Conservation (phyloP, 2,888 invertebrate genomes). For the Calliphora vomitoria region DNA sequence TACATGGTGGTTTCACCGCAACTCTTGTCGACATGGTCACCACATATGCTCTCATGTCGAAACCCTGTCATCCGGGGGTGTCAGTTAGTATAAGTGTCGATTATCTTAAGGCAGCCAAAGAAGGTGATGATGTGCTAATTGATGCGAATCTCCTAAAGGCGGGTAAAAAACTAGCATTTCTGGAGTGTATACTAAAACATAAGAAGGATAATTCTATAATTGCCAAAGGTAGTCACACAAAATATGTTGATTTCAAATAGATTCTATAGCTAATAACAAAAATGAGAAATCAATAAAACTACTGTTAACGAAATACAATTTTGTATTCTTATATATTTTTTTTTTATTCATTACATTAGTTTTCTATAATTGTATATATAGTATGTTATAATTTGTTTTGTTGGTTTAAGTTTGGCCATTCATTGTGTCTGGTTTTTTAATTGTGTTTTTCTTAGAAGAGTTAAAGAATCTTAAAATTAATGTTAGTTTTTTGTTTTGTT, state of each 20-base stretch:
- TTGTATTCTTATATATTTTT: constrained; percentile 15
- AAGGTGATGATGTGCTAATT: constrained; percentile 92
- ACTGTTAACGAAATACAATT: neutral
- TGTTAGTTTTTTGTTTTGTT: constrained; percentile 14
- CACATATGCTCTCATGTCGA: constrained; percentile 91
- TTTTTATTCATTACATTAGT: constrained; percentile 52
- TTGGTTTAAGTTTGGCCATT: constrained; percentile 67
- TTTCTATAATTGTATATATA: constrained; percentile 40
- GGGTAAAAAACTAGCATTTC: constrained; percentile 92
- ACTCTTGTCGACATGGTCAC: constrained; percentile 90
- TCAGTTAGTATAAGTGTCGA: constrained; percentile 94
- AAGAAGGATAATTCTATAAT: constrained; percentile 90
- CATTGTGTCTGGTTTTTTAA: constrained; percentile 37
- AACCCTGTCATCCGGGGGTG: constrained; percentile 89
- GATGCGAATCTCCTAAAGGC: constrained; percentile 91
- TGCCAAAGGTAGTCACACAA: constrained; percentile 94
- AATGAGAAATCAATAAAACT: constrained; percentile 31
- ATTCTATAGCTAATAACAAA: neutral
- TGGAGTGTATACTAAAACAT: constrained; percentile 91
- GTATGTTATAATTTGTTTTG: constrained; percentile 36
- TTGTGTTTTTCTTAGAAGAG: constrained; percentile 41
- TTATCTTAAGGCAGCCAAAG: constrained; percentile 90
- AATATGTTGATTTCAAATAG: constrained; percentile 86
- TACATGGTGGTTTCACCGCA: constrained; percentile 95
- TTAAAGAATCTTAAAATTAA: constrained; percentile 44